Percentiles rank a stretch among this genome's conserved stretches.
These are phyloP conservation scores for Cathartes aura DNA, from an alignment of 2,113 vertebrate species.

Conservation along the genomic window DNA sequence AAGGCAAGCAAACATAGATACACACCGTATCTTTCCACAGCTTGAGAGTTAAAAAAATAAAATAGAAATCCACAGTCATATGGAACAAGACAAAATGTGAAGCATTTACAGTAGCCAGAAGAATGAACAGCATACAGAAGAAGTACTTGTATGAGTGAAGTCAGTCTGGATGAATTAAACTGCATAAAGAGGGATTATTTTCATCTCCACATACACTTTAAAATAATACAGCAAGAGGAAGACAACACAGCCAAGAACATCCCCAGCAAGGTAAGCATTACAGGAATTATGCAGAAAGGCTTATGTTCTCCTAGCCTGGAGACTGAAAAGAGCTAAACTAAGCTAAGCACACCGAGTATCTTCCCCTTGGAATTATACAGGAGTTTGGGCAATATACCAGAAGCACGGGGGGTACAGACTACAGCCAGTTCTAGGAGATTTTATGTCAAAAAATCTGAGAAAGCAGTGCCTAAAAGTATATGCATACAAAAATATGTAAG, in stretches of 20 bases:
- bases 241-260: neutral
- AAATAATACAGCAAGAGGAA: neutral
- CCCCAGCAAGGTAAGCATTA: neutral
- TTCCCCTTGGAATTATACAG: neutral
- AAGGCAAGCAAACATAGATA: neutral
- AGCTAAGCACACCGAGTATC: neutral
- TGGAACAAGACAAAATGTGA: neutral
- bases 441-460: neutral
- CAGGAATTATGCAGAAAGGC: neutral
- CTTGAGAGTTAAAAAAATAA: neutral
- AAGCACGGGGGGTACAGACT: neutral
- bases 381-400: fast-evolving
- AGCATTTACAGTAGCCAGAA: neutral
- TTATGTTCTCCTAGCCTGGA: neutral
- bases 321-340: neutral
- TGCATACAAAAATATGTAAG: fast-evolving
- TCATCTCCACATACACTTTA: neutral
- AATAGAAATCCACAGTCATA: neutral
- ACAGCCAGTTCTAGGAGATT: neutral
- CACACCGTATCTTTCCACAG: neutral
- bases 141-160: fast-evolving
- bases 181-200: neutral
- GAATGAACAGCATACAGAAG: neutral
- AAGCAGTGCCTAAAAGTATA: neutral
- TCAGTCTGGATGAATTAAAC: neutral